A percentile compares a stretch with the other conserved stretches of the same genome.
Evolutionary conservation across 2,888 invertebrate species (phyloP).

Genomic region (Melanostoma mellinum): DNA sequence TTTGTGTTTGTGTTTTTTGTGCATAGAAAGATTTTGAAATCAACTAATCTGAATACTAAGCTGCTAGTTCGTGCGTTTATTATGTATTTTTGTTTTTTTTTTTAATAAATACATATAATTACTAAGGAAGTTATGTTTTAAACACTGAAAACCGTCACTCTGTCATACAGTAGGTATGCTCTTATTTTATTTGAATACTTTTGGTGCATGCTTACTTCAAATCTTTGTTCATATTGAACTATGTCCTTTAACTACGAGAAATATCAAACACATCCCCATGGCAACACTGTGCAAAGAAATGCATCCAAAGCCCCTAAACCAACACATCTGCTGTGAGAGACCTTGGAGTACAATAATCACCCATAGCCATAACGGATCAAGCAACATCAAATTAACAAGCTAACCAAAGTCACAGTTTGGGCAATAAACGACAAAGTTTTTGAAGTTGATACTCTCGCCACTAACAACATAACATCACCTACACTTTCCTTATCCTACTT

Average conservation of each 20-base stretch:
- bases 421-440: constrained; percentile 57
- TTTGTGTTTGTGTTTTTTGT: constrained; percentile 19
- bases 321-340: too few species aligned
- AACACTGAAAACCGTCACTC: too few species aligned
- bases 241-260: too few species aligned
- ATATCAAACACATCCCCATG: too few species aligned
- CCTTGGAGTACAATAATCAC: too few species aligned
- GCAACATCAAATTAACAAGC: constrained; percentile 42
- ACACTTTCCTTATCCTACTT: constrained; percentile 19
- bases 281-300: too few species aligned
- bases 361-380: constrained; percentile 24
- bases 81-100: constrained; percentile 43
- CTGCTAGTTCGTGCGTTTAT: constrained; percentile 34
- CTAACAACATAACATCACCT: constrained; percentile 15
- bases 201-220: too few species aligned
- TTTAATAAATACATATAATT: constrained; percentile 48
- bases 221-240: too few species aligned
- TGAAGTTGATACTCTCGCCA: constrained; percentile 20
- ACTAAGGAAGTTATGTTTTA: not conserved
- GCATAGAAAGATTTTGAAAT: not conserved
- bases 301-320: too few species aligned
- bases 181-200: too few species aligned
- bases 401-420: constrained; percentile 49
- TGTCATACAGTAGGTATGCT: too few species aligned
- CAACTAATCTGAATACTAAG: constrained; percentile 41